Conservation (phyloP, 2,888 invertebrate species). For the Melinaea menophilus region DNA sequence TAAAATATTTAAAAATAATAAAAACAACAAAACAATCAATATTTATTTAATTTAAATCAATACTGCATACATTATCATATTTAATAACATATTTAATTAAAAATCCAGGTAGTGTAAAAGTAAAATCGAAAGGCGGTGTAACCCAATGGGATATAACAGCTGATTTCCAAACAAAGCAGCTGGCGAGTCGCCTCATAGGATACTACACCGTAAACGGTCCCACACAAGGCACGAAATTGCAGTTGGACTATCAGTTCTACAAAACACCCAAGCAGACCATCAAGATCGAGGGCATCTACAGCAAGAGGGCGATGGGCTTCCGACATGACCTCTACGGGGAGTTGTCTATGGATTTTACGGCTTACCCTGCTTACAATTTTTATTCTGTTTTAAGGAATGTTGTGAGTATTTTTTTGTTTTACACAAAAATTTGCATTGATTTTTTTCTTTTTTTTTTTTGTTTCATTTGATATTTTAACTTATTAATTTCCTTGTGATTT, state of each 20-base stretch:
- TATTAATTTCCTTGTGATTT: too few species aligned
- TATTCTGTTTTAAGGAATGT: conserved; percentile 80
- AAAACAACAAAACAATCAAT: neutral
- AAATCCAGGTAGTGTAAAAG: conserved; percentile 54
- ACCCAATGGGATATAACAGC: conserved; percentile 87
- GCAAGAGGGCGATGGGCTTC: conserved; percentile 77
- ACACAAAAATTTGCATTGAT: too few species aligned
- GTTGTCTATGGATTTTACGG: conserved; percentile 83
- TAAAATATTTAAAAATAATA: neutral
- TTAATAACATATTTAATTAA: neutral
- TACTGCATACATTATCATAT: too few species aligned
- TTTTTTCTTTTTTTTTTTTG: too few species aligned
- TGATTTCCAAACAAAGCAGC: conserved; percentile 86
- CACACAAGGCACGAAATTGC: conserved; percentile 78
- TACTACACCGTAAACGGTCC: conserved; percentile 80
- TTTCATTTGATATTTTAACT: too few species aligned
- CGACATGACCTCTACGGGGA: conserved; percentile 80
- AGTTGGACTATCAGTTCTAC: conserved; percentile 82
- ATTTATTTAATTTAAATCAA: too few species aligned
- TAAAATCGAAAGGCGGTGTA: conserved; percentile 76
- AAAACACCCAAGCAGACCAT: conserved; percentile 76
- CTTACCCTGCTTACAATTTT: conserved; percentile 86
- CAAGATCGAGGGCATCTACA: conserved; percentile 65
- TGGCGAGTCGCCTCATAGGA: conserved; percentile 85
- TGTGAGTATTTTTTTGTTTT: conserved; percentile 58